Conservation (phyloP, 1,140 invertebrate genomes). For the Saccostrea glomerata region DNA sequence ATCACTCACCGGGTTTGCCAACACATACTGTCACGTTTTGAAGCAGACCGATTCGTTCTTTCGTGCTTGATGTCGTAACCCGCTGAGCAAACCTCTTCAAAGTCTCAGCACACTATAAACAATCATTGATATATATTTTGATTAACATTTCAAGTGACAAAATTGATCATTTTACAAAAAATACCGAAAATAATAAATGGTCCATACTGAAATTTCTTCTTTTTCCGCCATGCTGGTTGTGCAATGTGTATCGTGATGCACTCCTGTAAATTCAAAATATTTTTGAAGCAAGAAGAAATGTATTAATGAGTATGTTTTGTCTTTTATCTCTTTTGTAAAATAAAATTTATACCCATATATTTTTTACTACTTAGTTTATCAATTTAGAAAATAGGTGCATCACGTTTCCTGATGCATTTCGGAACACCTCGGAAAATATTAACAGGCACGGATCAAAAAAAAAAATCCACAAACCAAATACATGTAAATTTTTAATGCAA, state of each 20-base stretch:
- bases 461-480: too few relatives aligned
- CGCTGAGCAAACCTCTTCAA: conserved; percentile 89
- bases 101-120: conserved; percentile 84
- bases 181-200: conserved; percentile 32
- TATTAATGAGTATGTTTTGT: background rate
- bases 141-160: conserved; percentile 21
- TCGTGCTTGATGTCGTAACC: conserved; percentile 87
- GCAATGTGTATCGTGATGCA: conserved; percentile 51
- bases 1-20: conserved; percentile 85
- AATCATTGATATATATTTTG: conserved; percentile 71
- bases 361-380: background rate
- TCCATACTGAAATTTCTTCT: conserved; percentile 72
- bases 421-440: background rate
- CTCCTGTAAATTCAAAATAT: background rate
- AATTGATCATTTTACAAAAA: background rate
- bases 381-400: background rate
- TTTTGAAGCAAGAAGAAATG: background rate
- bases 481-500: too few relatives aligned
- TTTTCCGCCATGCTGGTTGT: conserved; percentile 77
- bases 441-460: background rate
- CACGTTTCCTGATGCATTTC: background rate
- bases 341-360: background rate
- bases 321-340: background rate
- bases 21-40: conserved; percentile 87
- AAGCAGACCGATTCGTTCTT: conserved; percentile 86